Base-by-base conservation (phyloP, 2,888 invertebrate species). In the Crocallis elinguaria region DNA sequence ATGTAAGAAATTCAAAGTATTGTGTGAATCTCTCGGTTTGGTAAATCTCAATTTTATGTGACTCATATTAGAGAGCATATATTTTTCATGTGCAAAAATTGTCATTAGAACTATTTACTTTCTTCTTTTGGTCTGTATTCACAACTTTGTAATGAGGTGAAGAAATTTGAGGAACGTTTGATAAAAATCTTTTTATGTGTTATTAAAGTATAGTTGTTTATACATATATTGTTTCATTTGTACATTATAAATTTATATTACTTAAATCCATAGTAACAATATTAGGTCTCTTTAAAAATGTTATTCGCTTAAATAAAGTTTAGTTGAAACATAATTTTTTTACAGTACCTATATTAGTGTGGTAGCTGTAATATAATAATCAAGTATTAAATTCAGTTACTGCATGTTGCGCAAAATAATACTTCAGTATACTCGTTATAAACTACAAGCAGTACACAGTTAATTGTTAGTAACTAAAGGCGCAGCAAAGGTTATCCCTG, bases 171-270 rank as follows among this genome's bases (percentile, higher is more conserved):
- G 23, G 13, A 45, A 41, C 16, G 35, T 51, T 37, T 36, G 46
- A 46, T 46, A 32, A 52, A 39, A 25, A 42, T 29, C 0, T 35
- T 42, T 65, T 60, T 41, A 27, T 58, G 45, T 62, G 45, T 65
- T 67, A 62, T 32, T 55, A 60, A 55, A 57, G 58, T 29, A 39
- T 42, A 55, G 30, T 46, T 56, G 54, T 58, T 62, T 55, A 38
- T 58, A 52, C 16, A 19, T 30, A 52, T 36, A 37, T 42, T 21
- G 17, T 60, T 48, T 14, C 60, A 61, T 46, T 64, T 64, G 0
- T 56, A 13, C 14, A 12, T 30, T 37, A 21, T 13, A 29, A n/a
- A 1, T 32, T 14, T 8, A 14, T 32, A 6, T 14, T 14, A 7
- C 32, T 32, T 32, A 32, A 16, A 9, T 5, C n/a, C n/a, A n/a